Evolutionary conservation across 2,113 vertebrate genomes (phyloP).

Genomic region (Chitala chitala): DNA sequence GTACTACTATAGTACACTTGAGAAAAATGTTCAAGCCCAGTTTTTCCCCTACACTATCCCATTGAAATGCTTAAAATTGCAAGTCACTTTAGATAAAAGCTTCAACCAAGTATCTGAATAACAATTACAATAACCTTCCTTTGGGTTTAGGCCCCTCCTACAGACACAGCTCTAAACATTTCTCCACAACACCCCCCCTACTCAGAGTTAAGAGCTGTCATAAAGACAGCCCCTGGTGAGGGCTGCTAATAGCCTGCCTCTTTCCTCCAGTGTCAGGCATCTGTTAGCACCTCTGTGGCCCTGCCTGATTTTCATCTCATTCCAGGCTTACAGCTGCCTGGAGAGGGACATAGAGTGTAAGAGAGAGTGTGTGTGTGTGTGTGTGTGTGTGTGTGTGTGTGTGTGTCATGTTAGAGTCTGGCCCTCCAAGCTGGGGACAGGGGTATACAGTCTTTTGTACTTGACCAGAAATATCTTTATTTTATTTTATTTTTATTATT

Average conservation of each 20-base stretch:
- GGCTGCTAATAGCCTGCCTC: conserved; percentile 21
- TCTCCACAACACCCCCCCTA: not conserved
- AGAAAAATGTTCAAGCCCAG: too few relatives aligned
- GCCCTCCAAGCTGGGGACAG: too few relatives aligned
- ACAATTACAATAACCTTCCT: not conserved
- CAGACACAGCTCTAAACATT: not conserved
- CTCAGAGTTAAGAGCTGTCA: not conserved
- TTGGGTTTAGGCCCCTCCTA: not conserved
- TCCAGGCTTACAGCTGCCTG: not conserved
- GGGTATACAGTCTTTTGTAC: too few relatives aligned
- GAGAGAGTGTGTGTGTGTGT: not conserved
- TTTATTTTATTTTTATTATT: too few relatives aligned
- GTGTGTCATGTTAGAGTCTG: too few relatives aligned
- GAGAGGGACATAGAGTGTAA: not conserved
- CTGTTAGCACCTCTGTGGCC: conserved; percentile 1
- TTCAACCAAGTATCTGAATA: not conserved
- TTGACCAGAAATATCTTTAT: too few relatives aligned
- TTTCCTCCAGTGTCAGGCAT: conserved; percentile 14
- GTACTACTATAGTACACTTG: too few relatives aligned
- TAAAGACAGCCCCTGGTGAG: not conserved
- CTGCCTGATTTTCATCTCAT: not conserved
- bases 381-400: not conserved
- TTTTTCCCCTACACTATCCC: too few relatives aligned
- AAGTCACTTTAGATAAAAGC: not conserved
- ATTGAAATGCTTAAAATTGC: too few relatives aligned